A percentile compares a stretch with the other conserved stretches of the same genome.
Evolutionary conservation across 2,113 vertebrate species (phyloP).

Genomic region (Lonchura striata): DNA sequence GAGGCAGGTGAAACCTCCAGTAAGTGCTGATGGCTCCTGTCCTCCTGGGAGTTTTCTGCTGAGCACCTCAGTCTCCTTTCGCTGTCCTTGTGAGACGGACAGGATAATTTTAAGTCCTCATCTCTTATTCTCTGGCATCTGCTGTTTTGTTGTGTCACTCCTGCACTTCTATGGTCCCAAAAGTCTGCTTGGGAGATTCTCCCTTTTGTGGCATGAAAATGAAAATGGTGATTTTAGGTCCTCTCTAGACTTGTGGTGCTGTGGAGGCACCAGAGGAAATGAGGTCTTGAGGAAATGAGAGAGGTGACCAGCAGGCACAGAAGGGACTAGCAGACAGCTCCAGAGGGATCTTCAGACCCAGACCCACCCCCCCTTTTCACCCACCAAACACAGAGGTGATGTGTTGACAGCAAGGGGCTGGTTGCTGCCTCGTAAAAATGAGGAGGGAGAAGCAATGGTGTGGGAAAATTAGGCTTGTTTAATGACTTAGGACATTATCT

Average conservation of each 20-base stretch:
- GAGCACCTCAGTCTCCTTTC: neutral
- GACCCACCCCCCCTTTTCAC: neutral
- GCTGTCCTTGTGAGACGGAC: accelerated
- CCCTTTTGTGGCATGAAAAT: accelerated
- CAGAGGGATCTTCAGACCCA: neutral
- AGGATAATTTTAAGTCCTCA: neutral
- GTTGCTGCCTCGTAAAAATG: neutral
- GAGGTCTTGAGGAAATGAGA: neutral
- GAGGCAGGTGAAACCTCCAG: neutral
- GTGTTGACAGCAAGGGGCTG: neutral
- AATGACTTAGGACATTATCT: neutral
- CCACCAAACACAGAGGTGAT: neutral
- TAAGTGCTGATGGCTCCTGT: neutral
- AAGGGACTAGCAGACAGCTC: neutral
- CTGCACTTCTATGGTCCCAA: neutral
- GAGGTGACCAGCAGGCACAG: neutral
- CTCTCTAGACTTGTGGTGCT: neutral
- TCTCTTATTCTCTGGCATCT: neutral
- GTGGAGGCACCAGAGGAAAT: neutral
- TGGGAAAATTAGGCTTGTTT: neutral
- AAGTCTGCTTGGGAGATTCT: neutral
- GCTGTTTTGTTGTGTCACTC: neutral
- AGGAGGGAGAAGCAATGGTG: neutral
- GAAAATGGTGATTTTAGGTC: neutral
- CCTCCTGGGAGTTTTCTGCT: neutral